These are phyloP conservation scores for Macaria liturata DNA, from an alignment of 2,888 invertebrate genomes.

Conservation along the genomic window DNA sequence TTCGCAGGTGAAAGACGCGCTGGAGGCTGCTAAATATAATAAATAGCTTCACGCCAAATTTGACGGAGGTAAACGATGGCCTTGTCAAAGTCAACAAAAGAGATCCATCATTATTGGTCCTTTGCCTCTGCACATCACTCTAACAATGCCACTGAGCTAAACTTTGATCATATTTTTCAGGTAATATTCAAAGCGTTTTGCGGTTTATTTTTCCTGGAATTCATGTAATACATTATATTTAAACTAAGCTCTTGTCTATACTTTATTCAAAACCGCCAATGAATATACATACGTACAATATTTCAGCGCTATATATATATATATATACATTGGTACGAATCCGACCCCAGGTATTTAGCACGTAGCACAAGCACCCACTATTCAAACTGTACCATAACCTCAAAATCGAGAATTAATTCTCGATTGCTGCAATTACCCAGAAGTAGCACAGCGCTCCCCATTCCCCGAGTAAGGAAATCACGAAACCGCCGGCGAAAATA, in stretches of 20 bases:
- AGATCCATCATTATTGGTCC: slow-evolving; percentile 38
- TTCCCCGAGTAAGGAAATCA: slow-evolving; percentile 17
- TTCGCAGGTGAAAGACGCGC: slow-evolving; percentile 10
- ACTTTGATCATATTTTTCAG: slow-evolving; percentile 8
- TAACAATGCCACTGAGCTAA: slow-evolving; percentile 11
- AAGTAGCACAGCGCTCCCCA: slow-evolving; percentile 1
- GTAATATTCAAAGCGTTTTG: slow-evolving; percentile 6
- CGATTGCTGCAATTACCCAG: not conserved
- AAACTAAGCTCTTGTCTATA: too few species aligned
- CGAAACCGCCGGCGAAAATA: slow-evolving; percentile 18
- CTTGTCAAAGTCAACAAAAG: slow-evolving; percentile 36
- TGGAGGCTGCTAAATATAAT: slow-evolving; percentile 28
- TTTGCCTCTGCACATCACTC: slow-evolving; percentile 24
- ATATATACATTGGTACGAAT: too few species aligned
- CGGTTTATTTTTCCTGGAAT: not conserved
- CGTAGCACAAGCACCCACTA: too few species aligned
- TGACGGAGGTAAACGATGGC: slow-evolving; percentile 39
- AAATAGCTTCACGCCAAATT: slow-evolving; percentile 34
- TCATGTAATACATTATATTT: too few species aligned
- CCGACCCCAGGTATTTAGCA: too few species aligned
- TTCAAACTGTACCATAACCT: too few species aligned
- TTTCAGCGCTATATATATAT: too few species aligned
- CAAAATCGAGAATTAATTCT: not conserved
- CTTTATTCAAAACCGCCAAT: too few species aligned
- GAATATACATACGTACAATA: too few species aligned